Evolutionary conservation across 2,888 invertebrate genomes (phyloP).

Genomic region (Epinotia bilunana): DNA sequence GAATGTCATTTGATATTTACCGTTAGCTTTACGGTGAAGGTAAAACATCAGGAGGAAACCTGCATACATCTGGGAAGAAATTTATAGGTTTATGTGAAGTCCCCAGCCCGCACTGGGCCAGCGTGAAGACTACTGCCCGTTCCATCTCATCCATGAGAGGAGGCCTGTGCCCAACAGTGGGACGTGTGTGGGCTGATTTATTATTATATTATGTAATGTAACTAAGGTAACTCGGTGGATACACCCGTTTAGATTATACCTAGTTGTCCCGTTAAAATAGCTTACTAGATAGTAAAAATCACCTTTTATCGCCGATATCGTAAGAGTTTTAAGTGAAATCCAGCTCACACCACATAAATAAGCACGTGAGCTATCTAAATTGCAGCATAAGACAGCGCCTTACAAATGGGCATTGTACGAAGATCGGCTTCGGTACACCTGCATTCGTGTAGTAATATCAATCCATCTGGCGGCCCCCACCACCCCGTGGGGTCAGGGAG

Average conservation of each 20-base stretch:
- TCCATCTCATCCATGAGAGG: no score
- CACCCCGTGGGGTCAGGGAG: slow-evolving; percentile 38
- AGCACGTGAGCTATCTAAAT: slow-evolving; percentile 40
- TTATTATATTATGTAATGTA: no score
- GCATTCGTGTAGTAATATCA: slow-evolving; percentile 78
- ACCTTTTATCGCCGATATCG: not conserved
- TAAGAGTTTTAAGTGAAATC: slow-evolving; percentile 21
- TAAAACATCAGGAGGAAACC: no score
- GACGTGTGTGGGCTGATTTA: no score
- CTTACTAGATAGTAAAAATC: not conserved
- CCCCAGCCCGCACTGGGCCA: no score
- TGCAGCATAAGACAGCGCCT: slow-evolving; percentile 61
- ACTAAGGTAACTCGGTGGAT: not conserved
- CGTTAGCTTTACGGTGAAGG: no score
- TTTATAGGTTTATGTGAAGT: no score
- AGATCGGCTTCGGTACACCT: slow-evolving; percentile 74
- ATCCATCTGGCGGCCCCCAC: slow-evolving; percentile 68
- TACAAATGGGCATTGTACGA: slow-evolving; percentile 75
- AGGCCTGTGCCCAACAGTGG: no score
- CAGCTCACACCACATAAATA: slow-evolving; percentile 25
- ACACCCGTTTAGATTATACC: not conserved
- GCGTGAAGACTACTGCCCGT: no score
- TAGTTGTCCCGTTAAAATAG: not conserved
- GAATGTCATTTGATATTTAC: no score
- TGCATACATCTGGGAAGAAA: no score